A percentile compares a stretch with the other conserved stretches of the same genome.
phyloP scores from a whole-genome alignment of 2,888 invertebrate species.

The Leptarthrus brevirostris region DNA sequence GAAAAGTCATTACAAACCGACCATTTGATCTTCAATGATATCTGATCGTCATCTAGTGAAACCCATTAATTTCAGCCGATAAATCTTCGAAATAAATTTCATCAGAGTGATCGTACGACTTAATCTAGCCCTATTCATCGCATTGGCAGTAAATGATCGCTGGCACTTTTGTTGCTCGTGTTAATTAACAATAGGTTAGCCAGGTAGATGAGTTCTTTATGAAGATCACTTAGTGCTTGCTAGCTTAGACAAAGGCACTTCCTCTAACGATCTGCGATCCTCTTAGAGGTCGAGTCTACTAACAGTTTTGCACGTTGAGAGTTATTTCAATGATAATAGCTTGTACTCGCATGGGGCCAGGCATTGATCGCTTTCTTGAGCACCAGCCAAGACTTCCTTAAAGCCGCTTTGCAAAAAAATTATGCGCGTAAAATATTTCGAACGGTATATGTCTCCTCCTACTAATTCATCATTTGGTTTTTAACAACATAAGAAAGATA shows the following conservation, averaged over 20 bases:
- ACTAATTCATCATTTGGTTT: constrained; percentile 18
- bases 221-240: constrained; percentile 1
- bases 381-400: constrained; percentile 4
- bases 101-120: background rate
- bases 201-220: constrained; percentile 17
- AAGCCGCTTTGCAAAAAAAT: constrained; percentile 2
- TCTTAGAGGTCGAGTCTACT: too few species aligned
- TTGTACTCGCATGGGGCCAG: background rate
- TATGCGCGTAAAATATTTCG: constrained; percentile 21
- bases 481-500: too few species aligned
- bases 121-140: constrained; percentile 14
- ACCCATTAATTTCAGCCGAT: constrained; percentile 10
- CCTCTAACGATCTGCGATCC: background rate
- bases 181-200: constrained; percentile 20
- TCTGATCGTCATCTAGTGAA: constrained; percentile 7
- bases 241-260: background rate
- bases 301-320: background rate
- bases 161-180: constrained; percentile 2
- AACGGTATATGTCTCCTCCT: constrained; percentile 28
- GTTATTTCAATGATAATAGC: background rate
- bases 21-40: constrained; percentile 21
- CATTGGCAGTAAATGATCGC: background rate
- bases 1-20: constrained; percentile 1
- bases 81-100: constrained; percentile 33
- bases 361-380: constrained; percentile 1